Percentiles rank a stretch among this genome's conserved stretches.
These are phyloP conservation scores for Pterostichus niger DNA, from an alignment of 2,888 invertebrate genomes.

Conservation along the genomic window DNA sequence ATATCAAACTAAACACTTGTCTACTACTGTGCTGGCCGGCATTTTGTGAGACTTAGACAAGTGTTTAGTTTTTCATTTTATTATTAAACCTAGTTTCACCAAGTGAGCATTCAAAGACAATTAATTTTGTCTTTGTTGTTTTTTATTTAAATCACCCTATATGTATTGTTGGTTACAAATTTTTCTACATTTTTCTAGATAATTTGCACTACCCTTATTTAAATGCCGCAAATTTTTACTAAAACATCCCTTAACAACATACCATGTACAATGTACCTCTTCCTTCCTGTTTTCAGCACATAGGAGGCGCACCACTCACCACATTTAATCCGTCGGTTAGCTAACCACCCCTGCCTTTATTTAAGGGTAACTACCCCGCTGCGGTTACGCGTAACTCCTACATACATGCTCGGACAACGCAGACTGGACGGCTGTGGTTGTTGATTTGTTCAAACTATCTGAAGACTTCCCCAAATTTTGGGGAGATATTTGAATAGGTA, in stretches of 20 bases:
- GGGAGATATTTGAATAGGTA: neutral
- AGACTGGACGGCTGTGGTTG: neutral
- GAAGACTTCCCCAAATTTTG: neutral
- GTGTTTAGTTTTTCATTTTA: too few species aligned
- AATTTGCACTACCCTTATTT: too few species aligned
- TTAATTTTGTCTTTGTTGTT: too few species aligned
- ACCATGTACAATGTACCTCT: neutral
- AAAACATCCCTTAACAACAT: neutral
- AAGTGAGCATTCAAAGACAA: too few species aligned
- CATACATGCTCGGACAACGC: neutral
- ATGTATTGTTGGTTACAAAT: too few species aligned
- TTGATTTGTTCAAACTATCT: neutral
- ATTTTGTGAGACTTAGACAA: too few species aligned
- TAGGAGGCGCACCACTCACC: neutral
- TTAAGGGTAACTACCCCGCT: neutral
- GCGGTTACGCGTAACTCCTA: constrained; percentile 8
- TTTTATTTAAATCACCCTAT: too few species aligned
- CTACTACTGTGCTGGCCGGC: too few species aligned
- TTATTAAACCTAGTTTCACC: too few species aligned
- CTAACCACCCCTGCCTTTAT: neutral
- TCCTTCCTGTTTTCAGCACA: constrained; percentile 1
- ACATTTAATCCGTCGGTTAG: neutral
- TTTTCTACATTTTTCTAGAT: too few species aligned
- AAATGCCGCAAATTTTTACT: too few species aligned
- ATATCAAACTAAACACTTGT: too few species aligned